phyloP scores from a whole-genome alignment of 1,140 invertebrate species.

The Tetraneura akinire region DNA sequence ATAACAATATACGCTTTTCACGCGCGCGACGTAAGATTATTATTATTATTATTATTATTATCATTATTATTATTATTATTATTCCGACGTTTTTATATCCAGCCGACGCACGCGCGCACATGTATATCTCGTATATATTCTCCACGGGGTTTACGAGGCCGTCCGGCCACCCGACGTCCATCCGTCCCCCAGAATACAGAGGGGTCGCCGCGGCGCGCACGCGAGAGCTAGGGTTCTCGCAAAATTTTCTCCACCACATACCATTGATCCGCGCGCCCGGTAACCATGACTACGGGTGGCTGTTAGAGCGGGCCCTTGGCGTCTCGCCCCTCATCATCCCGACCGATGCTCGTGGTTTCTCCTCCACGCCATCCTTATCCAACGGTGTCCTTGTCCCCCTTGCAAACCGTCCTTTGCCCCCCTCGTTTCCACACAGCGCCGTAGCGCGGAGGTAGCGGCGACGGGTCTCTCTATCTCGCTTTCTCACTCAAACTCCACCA shows the following conservation, averaged over 20 bases:
- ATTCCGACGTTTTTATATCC: background rate
- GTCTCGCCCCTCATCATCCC: background rate
- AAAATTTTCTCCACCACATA: conserved; percentile 48
- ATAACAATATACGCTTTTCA: too few species aligned
- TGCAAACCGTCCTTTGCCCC: too few species aligned
- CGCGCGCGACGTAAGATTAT: too few species aligned
- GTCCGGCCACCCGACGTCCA: background rate
- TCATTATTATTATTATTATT: too few species aligned
- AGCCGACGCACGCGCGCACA: background rate
- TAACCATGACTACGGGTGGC: conserved; percentile 38
- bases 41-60: too few species aligned
- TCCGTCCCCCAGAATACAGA: background rate
- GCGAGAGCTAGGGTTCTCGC: conserved; percentile 46
- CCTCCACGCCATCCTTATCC: background rate
- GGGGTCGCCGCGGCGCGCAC: background rate
- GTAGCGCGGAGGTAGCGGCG: background rate
- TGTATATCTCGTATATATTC: background rate
- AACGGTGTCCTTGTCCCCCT: background rate
- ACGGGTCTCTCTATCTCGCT: too few species aligned
- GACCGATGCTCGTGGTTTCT: background rate
- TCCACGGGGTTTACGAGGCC: background rate
- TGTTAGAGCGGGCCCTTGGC: background rate
- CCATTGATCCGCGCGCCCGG: conserved; percentile 47
- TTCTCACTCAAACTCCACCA: conserved; percentile 15
- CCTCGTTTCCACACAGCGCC: background rate